Evolutionary conservation across 2,113 vertebrate genomes (phyloP).

Genomic region (Siphamia tubifer): DNA sequence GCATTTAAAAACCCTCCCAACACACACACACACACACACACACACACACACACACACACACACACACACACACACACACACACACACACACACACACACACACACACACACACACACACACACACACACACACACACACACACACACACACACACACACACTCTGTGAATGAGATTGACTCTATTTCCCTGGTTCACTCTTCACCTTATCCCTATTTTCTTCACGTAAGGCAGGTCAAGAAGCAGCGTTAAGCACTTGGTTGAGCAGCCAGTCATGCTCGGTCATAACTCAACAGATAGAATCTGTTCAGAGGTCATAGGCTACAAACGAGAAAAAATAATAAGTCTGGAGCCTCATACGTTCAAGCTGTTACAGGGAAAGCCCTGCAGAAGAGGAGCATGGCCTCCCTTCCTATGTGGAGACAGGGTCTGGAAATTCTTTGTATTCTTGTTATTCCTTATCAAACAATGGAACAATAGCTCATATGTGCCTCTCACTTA

Average conservation of each 20-base stretch:
- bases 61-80: constrained; percentile 15
- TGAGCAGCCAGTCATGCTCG: constrained; percentile 25
- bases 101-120: constrained; percentile 9
- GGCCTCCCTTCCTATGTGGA: constrained; percentile 69
- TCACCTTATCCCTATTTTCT: constrained; percentile 27
- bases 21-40: constrained; percentile 14
- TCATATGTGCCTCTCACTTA: constrained; percentile 59
- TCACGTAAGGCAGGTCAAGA: constrained; percentile 38
- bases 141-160: constrained; percentile 6
- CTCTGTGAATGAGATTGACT: constrained; percentile 2
- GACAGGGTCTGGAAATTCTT: constrained; percentile 74
- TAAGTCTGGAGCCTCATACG: constrained; percentile 6
- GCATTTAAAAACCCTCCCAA: no score
- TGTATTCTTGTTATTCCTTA: constrained; percentile 78
- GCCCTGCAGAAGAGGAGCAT: constrained; percentile 58
- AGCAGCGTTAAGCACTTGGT: constrained; percentile 24
- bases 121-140: constrained; percentile 12
- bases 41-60: constrained; percentile 13
- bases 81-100: constrained; percentile 5
- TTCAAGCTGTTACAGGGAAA: constrained; percentile 48
- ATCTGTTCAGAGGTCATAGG: constrained; percentile 31
- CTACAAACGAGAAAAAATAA: constrained; percentile 17
- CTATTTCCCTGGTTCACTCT: not conserved
- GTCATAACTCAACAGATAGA: constrained; percentile 23
- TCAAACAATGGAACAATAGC: constrained; percentile 83